Conservation (phyloP, 2,797 vertebrate genomes). For the Gymnocypris eckloni region DNA sequence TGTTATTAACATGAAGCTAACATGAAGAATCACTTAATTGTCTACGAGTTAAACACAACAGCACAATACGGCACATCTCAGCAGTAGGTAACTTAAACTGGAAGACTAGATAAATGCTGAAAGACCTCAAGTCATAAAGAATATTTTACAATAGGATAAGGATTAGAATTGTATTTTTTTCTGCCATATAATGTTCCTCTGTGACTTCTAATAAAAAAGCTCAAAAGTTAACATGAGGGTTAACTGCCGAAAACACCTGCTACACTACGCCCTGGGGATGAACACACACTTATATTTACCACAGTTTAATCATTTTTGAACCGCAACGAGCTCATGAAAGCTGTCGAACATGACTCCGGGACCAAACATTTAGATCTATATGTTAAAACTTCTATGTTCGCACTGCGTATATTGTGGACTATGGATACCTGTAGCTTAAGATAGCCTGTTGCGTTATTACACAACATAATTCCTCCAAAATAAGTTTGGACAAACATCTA, state of each 20-base stretch:
- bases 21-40: background rate
- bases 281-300: conserved; percentile 38
- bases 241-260: conserved; percentile 42
- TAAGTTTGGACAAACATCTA: background rate
- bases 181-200: background rate
- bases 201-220: background rate
- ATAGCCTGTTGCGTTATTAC: background rate
- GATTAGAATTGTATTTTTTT: too few relatives aligned
- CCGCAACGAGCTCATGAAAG: background rate
- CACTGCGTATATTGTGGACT: background rate
- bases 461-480: conserved; percentile 13
- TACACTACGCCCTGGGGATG: background rate
- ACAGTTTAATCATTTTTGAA: conserved; percentile 20
- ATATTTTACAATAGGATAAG: background rate
- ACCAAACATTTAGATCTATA: background rate
- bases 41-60: background rate
- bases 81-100: background rate
- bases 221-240: background rate
- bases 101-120: background rate
- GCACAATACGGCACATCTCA: background rate
- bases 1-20: background rate
- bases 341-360: background rate
- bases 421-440: conserved; percentile 7
- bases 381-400: background rate
- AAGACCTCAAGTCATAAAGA: background rate